phyloP scores from a whole-genome alignment of 2,113 vertebrate species.

The Clarias batrachus region DNA sequence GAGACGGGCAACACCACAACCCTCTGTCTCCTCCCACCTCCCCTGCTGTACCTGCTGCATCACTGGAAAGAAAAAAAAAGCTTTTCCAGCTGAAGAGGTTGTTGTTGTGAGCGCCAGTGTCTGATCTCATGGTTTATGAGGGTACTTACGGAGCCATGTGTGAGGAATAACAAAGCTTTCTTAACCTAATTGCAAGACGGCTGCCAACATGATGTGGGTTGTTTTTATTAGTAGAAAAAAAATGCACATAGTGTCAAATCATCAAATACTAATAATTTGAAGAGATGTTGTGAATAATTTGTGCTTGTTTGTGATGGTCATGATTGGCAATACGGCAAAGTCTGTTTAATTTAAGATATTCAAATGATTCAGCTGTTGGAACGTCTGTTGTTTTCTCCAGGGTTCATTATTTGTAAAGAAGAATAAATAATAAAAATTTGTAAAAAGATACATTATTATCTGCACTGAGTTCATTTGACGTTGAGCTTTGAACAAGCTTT shows the following conservation, averaged over 20 bases:
- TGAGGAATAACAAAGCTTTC: background rate
- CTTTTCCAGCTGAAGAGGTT: conserved; percentile 24
- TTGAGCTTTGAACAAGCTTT: background rate
- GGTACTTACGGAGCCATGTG: conserved; percentile 7
- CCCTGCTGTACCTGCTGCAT: conserved; percentile 3
- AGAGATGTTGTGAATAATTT: background rate
- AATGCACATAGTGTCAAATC: background rate
- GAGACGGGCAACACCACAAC: conserved; percentile 7
- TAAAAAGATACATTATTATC: background rate
- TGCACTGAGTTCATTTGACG: background rate
- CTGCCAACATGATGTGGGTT: background rate
- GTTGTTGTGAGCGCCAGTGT: background rate
- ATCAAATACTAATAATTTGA: background rate
- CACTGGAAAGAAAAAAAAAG: background rate
- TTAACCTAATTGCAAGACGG: background rate
- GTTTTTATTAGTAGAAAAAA: background rate
- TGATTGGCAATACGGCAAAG: background rate
- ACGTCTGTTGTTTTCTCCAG: background rate
- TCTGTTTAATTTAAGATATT: background rate
- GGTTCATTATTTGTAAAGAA: background rate
- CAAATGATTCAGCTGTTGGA: background rate
- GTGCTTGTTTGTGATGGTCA: background rate
- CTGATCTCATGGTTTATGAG: conserved; percentile 31
- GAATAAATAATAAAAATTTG: background rate
- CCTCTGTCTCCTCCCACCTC: background rate